Base-by-base conservation (phyloP, 2,113 vertebrate species). In the Felis chaus region DNA sequence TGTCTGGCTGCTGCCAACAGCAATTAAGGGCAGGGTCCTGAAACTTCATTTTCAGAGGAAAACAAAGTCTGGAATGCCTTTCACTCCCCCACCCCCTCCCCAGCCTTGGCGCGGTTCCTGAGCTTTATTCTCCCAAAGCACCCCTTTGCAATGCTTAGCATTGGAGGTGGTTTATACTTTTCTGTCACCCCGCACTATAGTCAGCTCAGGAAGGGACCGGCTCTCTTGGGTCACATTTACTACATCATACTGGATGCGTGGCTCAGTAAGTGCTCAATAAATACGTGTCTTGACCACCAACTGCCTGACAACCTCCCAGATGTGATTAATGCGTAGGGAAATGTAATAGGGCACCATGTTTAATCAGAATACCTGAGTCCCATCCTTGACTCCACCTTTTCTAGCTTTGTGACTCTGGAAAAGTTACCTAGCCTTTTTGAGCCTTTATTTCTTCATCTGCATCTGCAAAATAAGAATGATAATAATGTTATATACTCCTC, bases 331-430 rank as follows among this genome's bases (percentile, higher is more conserved):
- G 0, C 14, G 1, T 0, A 1, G 13, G 0, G 15, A 82, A 41
- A 5, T 82, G 19, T 53, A 55, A 66, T 27, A 9, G 66, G 50
- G 10, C 61, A 14, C 39, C 7, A 0, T 7, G 11, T 69, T 29
- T 73, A n/a, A 27, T 65, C 65, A 53, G 27, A 93, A 50, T 48
- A 29, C 12, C 57, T 3, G 14, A 31, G 12, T 55, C 10, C 6
- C 89, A 50, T 76, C 27, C 69, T 63, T 73, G 33, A 85, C 27
- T 41, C 65, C 87, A 61, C 36, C 16, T n/a, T 71, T 41, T 41
- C 65, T 39, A 55, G 69, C 25, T 93, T 79, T 68, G 36, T 79
- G 84, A 91, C 55, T 83, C 84, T 66, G 79, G 48, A 41, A 89
- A 80, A 41, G 27, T 93, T 18, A 4, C 18, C 45, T 3, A n/a